phyloP scores from a whole-genome alignment of 37 sponge, comb jelly and placozoan species.

The Corticium candelabrum region DNA sequence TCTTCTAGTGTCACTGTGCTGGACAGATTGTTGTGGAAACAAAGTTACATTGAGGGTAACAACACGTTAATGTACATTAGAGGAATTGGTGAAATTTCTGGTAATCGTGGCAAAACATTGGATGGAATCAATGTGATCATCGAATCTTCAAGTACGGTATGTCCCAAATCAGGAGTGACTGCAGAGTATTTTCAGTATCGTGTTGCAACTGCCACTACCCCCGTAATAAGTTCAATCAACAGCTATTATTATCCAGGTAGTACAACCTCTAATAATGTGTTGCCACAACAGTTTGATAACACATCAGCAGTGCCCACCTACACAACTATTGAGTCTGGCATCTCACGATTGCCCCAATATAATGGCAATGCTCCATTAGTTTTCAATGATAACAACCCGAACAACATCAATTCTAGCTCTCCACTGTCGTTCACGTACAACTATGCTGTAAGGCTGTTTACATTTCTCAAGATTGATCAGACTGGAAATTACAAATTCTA shows the following conservation, averaged over 20 bases:
- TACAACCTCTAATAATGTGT: neutral
- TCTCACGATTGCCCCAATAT: neutral
- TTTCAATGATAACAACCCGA: neutral
- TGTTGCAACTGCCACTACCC: neutral
- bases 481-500: neutral
- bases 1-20: too few relatives aligned
- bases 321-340: neutral
- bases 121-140: neutral
- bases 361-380: neutral
- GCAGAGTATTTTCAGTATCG: slow-evolving; percentile 12
- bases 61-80: too few relatives aligned
- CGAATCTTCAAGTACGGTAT: neutral
- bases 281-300: slow-evolving; percentile 1
- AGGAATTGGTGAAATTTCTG: neutral
- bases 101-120: neutral
- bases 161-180: neutral
- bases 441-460: neutral
- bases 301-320: neutral
- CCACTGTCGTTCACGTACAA: slow-evolving; percentile 10
- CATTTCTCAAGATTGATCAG: neutral
- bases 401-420: neutral
- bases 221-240: neutral
- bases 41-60: too few relatives aligned
- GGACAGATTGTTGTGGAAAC: too few relatives aligned
- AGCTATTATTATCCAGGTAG: neutral